Percentiles rank a stretch among this genome's conserved stretches.
Conservation (phyloP, 64 coral and sea anemone species). For the Pocillopora damicornis region DNA sequence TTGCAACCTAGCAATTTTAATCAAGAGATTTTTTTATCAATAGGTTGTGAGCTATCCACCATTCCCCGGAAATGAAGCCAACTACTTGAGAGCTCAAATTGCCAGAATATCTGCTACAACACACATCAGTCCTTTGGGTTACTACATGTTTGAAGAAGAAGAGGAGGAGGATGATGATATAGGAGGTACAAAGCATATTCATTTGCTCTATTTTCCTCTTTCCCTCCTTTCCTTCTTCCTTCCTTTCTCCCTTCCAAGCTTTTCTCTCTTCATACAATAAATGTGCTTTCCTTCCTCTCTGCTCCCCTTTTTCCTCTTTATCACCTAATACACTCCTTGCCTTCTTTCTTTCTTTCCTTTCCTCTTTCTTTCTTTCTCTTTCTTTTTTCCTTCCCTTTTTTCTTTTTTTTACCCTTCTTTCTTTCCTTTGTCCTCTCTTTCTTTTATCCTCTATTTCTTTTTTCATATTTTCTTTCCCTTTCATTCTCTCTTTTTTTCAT, state of each 20-base stretch:
- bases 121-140: slow-evolving; percentile 82
- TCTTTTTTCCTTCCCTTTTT: neutral
- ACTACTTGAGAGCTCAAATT: slow-evolving; percentile 84
- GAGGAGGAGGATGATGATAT: slow-evolving; percentile 95
- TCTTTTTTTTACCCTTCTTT: too few species aligned
- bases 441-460: neutral
- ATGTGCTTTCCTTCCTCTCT: too few species aligned
- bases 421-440: neutral
- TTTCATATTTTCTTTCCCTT: too few species aligned
- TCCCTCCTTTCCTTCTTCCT: neutral
- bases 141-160: slow-evolving; percentile 98
- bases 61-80: slow-evolving; percentile 96
- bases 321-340: too few species aligned
- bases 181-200: slow-evolving; percentile 47
- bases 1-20: too few species aligned
- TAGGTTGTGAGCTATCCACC: slow-evolving; percentile 99
- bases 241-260: too few species aligned
- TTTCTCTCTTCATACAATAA: too few species aligned
- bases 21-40: neutral
- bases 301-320: too few species aligned
- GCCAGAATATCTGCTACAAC: slow-evolving; percentile 94
- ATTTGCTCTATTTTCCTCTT: neutral
- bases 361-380: neutral
- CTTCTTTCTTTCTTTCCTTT: neutral
- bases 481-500: too few species aligned